Conservation (phyloP, 2,113 vertebrate species). For the Corvus hawaiiensis region DNA sequence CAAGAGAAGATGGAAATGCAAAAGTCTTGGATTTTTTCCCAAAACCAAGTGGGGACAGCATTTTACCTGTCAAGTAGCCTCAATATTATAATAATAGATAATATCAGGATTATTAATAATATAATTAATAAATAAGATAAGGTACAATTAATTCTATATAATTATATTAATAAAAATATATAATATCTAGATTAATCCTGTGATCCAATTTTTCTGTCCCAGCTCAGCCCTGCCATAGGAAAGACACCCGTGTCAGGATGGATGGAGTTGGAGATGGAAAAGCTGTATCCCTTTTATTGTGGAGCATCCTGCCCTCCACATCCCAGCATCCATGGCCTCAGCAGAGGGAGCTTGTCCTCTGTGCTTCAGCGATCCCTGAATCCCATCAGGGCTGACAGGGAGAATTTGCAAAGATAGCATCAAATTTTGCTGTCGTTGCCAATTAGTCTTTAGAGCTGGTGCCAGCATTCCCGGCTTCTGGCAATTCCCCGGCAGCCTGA, state of each 20-base stretch:
- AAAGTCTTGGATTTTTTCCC: neutral
- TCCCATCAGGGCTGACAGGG: neutral
- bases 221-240: neutral
- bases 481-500: neutral
- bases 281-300: accelerated
- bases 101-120: neutral
- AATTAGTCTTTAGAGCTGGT: neutral
- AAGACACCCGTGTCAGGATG: accelerated
- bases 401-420: neutral
- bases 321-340: accelerated
- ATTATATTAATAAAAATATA: neutral
- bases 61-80: neutral
- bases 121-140: no score
- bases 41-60: neutral
- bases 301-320: neutral
- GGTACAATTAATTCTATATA: neutral
- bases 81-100: neutral
- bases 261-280: neutral
- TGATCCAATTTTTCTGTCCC: neutral
- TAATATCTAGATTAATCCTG: neutral
- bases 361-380: neutral
- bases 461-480: accelerated
- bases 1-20: neutral
- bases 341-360: neutral
- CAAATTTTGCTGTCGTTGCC: neutral